Evolutionary conservation across 2,888 invertebrate species (phyloP).

Genomic region (Latrodectus elegans): DNA sequence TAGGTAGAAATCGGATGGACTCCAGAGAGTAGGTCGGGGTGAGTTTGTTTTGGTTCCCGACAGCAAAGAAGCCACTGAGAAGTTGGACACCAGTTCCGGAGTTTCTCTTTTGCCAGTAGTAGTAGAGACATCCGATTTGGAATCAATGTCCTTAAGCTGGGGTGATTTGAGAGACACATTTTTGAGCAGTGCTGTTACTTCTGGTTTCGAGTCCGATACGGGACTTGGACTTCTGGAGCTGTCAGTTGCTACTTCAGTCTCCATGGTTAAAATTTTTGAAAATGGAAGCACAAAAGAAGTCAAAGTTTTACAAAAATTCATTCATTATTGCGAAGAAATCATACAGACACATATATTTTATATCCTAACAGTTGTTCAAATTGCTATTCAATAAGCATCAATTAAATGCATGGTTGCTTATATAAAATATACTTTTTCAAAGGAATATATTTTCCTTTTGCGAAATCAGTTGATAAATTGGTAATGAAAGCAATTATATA

Average conservation of each 20-base stretch:
- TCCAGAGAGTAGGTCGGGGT: conserved; percentile 49
- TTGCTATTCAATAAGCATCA: no score
- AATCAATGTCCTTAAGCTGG: conserved; percentile 1
- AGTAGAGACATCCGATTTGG: neutral
- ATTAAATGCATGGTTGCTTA: no score
- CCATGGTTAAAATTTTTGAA: neutral
- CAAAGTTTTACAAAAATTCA: no score
- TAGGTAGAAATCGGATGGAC: conserved; percentile 42
- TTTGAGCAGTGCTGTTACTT: conserved; percentile 26
- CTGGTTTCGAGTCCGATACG: conserved; percentile 12
- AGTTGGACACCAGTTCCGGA: conserved; percentile 59
- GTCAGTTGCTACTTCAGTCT: conserved; percentile 2
- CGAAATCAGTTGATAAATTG: no score
- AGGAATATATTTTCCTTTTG: no score
- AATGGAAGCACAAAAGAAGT: no score
- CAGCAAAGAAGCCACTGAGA: conserved; percentile 60
- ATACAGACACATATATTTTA: no score
- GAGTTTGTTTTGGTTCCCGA: conserved; percentile 47
- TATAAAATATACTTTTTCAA: no score
- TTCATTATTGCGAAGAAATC: no score
- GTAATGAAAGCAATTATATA: no score
- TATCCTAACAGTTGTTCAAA: no score
- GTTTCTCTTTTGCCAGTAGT: conserved; percentile 43
- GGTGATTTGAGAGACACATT: conserved; percentile 18
- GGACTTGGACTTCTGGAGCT: conserved; percentile 37